Evolutionary conservation across 2,888 invertebrate species (phyloP), one percentile per base, ranked within the genome.

Genomic region (Linnaemya tessellans): DNA sequence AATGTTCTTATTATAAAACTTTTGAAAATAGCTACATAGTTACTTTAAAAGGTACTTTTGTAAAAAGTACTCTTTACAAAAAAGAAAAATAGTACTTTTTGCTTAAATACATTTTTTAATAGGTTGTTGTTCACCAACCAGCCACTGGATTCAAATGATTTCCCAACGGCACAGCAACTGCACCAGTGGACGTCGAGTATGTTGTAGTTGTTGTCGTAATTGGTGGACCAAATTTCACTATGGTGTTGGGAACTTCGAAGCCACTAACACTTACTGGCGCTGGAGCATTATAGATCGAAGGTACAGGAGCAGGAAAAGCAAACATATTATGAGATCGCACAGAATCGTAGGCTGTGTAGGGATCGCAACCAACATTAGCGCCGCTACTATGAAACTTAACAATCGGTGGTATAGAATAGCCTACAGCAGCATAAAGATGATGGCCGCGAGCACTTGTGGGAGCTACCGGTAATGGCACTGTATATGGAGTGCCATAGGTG

Each of bases 171-270:
- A 54, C 38, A 1, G 13, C 46, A 3, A 56, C 54, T 5, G 43
- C 73, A n/a, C 64, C 70, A 0, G 70, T 25, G 13, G 65, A 65
- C 1, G 85, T 54, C 0, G 85, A 49, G 25, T 85, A 85, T 1
- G 82, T 85, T 0, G 85, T 85, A 3, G 85, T 85, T 11, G 85
- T 85, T 0, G 85, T 85, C 0, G 85, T 85, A 25, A 79, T 80
- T 2, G 85, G 85, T 1, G 43, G 71, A 15, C 85, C 85, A 71
- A 75, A 85, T 67, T 82, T 85, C 1, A 85, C 35, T 0, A 82
- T 67, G n/a, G 70, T 62, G 51, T 60, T 85, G 1, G 79, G 79
- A 0, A 43, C 43, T 10, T 43, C 46, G 46, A 56, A 75, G n/a
- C 46, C 79, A 54, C 30, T 56, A n/a, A 80, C 75, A 13, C 15